Conservation (phyloP, 2,888 invertebrate species). For the Himalopsyche japonica region DNA sequence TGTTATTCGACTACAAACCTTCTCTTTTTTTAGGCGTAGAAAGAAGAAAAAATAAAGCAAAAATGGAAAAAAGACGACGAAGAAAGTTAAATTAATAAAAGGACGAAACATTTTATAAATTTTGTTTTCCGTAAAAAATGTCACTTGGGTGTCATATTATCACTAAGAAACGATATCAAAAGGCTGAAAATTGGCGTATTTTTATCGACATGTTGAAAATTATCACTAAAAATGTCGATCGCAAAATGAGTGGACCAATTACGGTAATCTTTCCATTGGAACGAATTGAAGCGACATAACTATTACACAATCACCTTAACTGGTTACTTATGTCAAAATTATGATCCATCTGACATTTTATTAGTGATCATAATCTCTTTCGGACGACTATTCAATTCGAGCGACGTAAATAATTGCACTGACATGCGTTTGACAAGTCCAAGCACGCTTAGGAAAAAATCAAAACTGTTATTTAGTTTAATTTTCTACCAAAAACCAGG, state of each 20-base stretch:
- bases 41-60: too few relatives aligned
- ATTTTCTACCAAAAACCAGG: too few relatives aligned
- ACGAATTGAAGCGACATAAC: neutral
- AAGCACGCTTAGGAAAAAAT: too few relatives aligned
- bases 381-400: neutral
- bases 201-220: neutral
- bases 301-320: neutral
- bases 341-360: neutral
- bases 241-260: neutral
- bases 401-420: neutral
- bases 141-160: too few relatives aligned
- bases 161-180: too few relatives aligned
- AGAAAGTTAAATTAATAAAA: too few relatives aligned
- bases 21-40: too few relatives aligned
- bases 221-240: neutral
- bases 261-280: neutral
- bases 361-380: neutral
- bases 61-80: too few relatives aligned
- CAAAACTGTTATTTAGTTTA: too few relatives aligned
- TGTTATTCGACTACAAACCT: too few relatives aligned
- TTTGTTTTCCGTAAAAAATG: too few relatives aligned
- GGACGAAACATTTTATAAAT: too few relatives aligned
- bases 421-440: neutral
- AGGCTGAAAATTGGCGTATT: neutral
- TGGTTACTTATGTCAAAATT: neutral